These are phyloP conservation scores for Agonum fuliginosum DNA, from an alignment of 2,888 invertebrate species.

Conservation along the genomic window DNA sequence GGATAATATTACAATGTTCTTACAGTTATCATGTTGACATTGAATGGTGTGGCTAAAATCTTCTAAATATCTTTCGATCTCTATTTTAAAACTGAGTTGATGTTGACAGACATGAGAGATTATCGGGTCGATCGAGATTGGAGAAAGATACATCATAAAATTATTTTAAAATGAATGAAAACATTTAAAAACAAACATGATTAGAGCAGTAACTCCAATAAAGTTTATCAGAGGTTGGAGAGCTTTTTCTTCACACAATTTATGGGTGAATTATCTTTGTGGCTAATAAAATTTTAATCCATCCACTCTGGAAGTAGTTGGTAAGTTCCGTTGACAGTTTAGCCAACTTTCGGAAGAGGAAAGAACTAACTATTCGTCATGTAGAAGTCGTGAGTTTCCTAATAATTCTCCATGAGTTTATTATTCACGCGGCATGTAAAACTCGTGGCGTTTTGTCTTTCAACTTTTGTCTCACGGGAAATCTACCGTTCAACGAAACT, in stretches of 20 bases:
- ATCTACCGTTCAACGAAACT: not conserved
- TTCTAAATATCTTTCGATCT: not conserved
- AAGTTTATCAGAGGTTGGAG: no score
- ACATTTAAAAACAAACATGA: not conserved
- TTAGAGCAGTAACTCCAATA: no score
- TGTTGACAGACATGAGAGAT: slow-evolving; percentile 11
- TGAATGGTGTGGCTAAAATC: slow-evolving; percentile 37
- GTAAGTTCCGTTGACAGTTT: not conserved
- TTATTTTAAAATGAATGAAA: no score
- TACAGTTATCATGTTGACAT: slow-evolving; percentile 46
- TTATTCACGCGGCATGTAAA: slow-evolving; percentile 22
- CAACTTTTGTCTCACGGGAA: slow-evolving; percentile 12
- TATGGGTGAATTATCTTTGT: not conserved
- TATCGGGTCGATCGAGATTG: slow-evolving; percentile 1
- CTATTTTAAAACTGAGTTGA: slow-evolving; percentile 3
- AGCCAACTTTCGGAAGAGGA: not conserved
- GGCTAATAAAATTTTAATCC: no score
- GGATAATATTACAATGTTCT: slow-evolving; percentile 49
- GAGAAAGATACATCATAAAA: not conserved
- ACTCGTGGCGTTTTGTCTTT: slow-evolving; percentile 1
- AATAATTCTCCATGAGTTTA: slow-evolving; percentile 24
- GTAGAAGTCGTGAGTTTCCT: not conserved
- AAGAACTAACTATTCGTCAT: not conserved
- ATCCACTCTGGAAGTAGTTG: no score
- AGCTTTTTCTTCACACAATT: no score